Conservation (phyloP, 2,797 vertebrate genomes). For the Xyrichtys novacula region DNA sequence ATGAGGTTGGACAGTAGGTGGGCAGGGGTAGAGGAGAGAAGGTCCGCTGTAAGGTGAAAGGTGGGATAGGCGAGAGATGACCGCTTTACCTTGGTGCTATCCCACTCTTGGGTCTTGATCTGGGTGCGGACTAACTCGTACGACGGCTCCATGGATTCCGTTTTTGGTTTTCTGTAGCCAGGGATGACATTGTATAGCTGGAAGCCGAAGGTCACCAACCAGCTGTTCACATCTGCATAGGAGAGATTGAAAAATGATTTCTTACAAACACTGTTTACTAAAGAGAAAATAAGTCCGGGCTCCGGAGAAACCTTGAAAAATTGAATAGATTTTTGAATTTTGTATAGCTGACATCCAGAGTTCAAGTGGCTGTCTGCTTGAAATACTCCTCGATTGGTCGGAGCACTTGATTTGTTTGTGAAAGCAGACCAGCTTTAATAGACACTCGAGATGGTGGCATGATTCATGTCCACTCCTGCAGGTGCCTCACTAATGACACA, state of each 20-base stretch:
- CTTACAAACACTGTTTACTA: background rate
- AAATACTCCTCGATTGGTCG: constrained; percentile 53
- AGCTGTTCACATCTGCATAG: constrained; percentile 96
- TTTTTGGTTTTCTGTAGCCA: constrained; percentile 93
- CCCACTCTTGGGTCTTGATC: constrained; percentile 99
- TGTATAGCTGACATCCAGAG: constrained; percentile 49
- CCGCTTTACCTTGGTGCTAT: constrained; percentile 93
- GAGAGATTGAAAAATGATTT: constrained; percentile 19
- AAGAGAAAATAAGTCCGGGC: constrained; percentile 11
- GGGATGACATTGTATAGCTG: constrained; percentile 99
- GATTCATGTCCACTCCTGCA: constrained; percentile 72
- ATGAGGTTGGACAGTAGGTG: constrained; percentile 47
- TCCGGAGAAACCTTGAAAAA: constrained; percentile 27
- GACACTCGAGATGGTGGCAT: constrained; percentile 68
- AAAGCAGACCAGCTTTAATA: constrained; percentile 70
- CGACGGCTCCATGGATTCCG: constrained; percentile 93
- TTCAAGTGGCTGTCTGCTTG: constrained; percentile 65
- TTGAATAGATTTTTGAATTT: constrained; percentile 49
- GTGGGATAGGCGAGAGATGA: constrained; percentile 23
- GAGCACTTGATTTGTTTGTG: constrained; percentile 72
- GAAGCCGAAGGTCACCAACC: constrained; percentile 99
- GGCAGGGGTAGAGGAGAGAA: constrained; percentile 9
- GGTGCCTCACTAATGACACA: constrained; percentile 72
- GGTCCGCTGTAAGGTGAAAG: constrained; percentile 35
- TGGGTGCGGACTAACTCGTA: constrained; percentile 95